Evolutionary conservation across 2,113 vertebrate genomes (phyloP), one percentile per base, ranked within the genome.

Genomic region (Sorex fumeus): DNA sequence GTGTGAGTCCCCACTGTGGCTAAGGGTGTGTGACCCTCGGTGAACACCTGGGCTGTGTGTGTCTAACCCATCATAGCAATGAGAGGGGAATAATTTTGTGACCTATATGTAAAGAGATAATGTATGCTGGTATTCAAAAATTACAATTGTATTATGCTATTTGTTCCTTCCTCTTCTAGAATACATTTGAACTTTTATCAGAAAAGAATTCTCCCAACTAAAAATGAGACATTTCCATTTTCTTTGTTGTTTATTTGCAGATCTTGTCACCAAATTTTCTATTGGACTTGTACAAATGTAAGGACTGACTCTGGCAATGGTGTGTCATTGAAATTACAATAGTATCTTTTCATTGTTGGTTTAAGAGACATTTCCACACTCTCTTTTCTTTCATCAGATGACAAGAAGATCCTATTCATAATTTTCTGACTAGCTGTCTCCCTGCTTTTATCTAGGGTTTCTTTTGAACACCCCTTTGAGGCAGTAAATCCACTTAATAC

Each of bases 401-500:
- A 66, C 11, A 86, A 9, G 27, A 90, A 96, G 88, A 90, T 75
- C 85, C 4, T 0, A 50, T 91, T 93, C 57, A 81, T 23, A 87
- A 87, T 85, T 71, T 95, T 96, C 77, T 84, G 66, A 96, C 85
- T 90, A 94, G 75, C 53, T 95, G 93, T 94, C 84, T 87, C 91
- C n/a, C 21, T 90, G 32, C 27, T 97, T 97, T 97, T 95, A 96
- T 96, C 71, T 96, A 47, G 93, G 93, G 88, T 45, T 80, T 81
- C n/a, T 60, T 97, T 95, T 90, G 78, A 94, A 78, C 75, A 95
- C n/a, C 27, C 64, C 47, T 97, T 95, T 95, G 95, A 97, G 91
- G 69, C 75, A 88, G 11, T 90, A 96, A 97, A 97, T 97, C 87
- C 45, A 79, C 90, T 93, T 96, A 96, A 95, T 95, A 91, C 76